phyloP scores from a whole-genome alignment of 1,140 invertebrate genomes.

The Drosophila tsacasi region DNA sequence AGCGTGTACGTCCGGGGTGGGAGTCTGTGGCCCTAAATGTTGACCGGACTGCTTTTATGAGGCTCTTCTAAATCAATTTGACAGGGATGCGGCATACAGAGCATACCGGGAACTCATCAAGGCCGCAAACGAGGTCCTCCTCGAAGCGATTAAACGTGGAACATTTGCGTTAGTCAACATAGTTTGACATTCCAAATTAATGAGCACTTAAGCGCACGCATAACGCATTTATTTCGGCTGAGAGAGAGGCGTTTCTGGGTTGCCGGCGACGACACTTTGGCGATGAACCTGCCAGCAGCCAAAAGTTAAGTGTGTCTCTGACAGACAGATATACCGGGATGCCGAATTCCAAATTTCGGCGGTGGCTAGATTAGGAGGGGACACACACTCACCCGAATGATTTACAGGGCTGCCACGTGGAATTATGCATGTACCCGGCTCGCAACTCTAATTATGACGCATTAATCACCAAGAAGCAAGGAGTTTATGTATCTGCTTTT shows the following conservation, averaged over 20 bases:
- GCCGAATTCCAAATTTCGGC: constrained; percentile 8
- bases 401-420: constrained; percentile 53
- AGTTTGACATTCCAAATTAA: constrained; percentile 79
- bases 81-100: constrained; percentile 38
- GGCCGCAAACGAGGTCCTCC: constrained; percentile 43
- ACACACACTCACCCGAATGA: constrained; percentile 28
- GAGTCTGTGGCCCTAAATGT: constrained; percentile 29
- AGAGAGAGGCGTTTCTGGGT: constrained; percentile 4
- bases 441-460: constrained; percentile 48
- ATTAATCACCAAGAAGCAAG: constrained; percentile 45
- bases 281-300: constrained; percentile 51
- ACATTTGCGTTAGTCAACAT: constrained; percentile 58
- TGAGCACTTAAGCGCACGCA: constrained; percentile 81
- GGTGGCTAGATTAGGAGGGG: constrained; percentile 38
- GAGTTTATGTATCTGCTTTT: constrained; percentile 49
- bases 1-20: not conserved
- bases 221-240: constrained; percentile 74
- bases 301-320: constrained; percentile 60
- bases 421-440: constrained; percentile 38
- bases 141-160: constrained; percentile 64
- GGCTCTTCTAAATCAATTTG: constrained; percentile 56
- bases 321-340: constrained; percentile 43
- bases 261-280: constrained; percentile 39
- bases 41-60: constrained; percentile 45
- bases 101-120: constrained; percentile 34